A percentile compares a stretch with the other conserved stretches of the same genome.
phyloP scores from a whole-genome alignment of 2,888 invertebrate species.

The Empis stercorea region DNA sequence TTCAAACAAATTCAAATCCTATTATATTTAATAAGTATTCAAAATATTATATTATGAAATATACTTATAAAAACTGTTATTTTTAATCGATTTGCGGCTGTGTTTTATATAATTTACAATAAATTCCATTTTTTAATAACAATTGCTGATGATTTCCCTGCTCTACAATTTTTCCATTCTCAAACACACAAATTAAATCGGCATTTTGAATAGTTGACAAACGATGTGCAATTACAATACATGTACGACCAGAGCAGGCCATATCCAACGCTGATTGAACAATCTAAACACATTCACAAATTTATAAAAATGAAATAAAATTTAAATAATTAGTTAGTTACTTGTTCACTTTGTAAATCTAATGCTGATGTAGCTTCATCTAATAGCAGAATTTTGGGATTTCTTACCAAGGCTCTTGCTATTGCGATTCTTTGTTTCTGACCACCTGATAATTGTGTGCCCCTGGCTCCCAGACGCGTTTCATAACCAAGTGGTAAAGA shows the following conservation, averaged over 20 bases:
- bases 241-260: conserved; percentile 68
- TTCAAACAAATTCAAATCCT: too few species aligned
- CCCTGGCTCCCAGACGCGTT: conserved; percentile 58
- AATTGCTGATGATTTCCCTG: conserved; percentile 62
- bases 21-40: too few species aligned
- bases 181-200: conserved; percentile 71
- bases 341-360: conserved; percentile 62
- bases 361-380: conserved; percentile 71
- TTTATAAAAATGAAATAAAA: neutral
- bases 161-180: conserved; percentile 61
- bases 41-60: too few species aligned
- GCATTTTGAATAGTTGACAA: conserved; percentile 71
- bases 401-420: conserved; percentile 58
- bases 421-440: conserved; percentile 79
- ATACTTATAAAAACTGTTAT: too few species aligned
- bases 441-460: conserved; percentile 66
- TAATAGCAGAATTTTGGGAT: conserved; percentile 53
- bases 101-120: conserved; percentile 49
- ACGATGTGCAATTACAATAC: conserved; percentile 76
- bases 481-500: conserved; percentile 64
- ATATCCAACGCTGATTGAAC: conserved; percentile 76
- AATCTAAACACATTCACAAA: conserved; percentile 26
- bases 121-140: conserved; percentile 48
- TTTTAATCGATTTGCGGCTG: conserved; percentile 33
- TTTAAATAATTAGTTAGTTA: conserved; percentile 30